Base-by-base conservation (phyloP, 2,113 vertebrate genomes). In the Paradisaea rubra region DNA sequence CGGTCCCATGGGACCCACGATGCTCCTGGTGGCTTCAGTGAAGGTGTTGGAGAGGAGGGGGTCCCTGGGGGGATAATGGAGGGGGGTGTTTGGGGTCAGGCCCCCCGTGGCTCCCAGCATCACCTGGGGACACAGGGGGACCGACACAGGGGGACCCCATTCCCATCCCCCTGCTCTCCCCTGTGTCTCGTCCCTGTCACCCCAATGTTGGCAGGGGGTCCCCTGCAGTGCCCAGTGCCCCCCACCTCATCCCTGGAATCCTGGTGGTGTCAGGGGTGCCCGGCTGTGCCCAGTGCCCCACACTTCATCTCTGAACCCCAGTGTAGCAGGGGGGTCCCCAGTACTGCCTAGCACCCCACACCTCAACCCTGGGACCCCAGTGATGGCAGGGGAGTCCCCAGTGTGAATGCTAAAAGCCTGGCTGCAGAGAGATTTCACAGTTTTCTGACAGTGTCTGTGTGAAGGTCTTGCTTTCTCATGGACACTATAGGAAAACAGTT, bases 251-350 rank as follows among this genome's bases (percentile, higher is more conserved):
- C 50, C 18, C 23, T 14, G n/a, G 19, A 10, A 53, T 13, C 31
- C 49, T n/a, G 25, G 4, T 11, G 27, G 12, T 14, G 15, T 17
- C 49, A 13, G 39, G 50, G 7, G 33, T 31, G 21, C 77, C 50
- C 1, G 2, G 28, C 17, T 4, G 8, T 68, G 8, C 42, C 44
- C 44, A 28, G 42, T 10, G 25, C 25, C 39, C 41, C 39, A 3
- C 22, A n/a, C 1, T 1, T 57, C 64, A 41, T 17, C 27, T 1
- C 47, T 13, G 39, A 8, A 69, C 44, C 42, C 53, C 35, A 59
- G 0, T 33, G 33, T 27, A 28, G 22, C 13, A 1, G 1, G 13
- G 50, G 23, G 17, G 45, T 35, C 24, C 65, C 12, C 33, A 35
- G 23, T 11, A 3, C 30, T 44, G 13, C 41, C 63, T 10, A 44